Percentiles rank a stretch among this genome's conserved stretches.
phyloP scores from a whole-genome alignment of 2,888 invertebrate species.

The Cataglyphis livida region DNA sequence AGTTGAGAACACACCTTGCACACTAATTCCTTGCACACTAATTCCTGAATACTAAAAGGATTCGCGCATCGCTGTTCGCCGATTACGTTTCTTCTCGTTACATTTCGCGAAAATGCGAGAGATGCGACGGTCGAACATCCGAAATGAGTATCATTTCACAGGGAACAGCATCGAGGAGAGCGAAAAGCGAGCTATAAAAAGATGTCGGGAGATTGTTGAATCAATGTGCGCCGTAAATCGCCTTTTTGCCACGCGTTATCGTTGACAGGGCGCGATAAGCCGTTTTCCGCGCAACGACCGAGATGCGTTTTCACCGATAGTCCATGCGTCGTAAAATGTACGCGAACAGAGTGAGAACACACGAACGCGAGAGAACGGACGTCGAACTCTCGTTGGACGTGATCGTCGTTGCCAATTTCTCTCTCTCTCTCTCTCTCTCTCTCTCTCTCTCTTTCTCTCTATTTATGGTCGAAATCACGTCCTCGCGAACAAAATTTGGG shows the following conservation, averaged over 20 bases:
- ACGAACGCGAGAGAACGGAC: not conserved
- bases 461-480: constrained; percentile 23
- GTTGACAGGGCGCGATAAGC: constrained; percentile 42
- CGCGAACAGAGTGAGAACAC: constrained; percentile 22
- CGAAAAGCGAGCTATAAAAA: not conserved
- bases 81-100: not conserved
- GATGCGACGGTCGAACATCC: not conserved
- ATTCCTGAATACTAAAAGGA: not conserved
- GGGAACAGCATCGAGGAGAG: not conserved
- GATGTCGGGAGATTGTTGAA: constrained; percentile 31
- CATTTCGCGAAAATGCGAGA: constrained; percentile 9
- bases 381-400: constrained; percentile 40
- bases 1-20: not conserved
- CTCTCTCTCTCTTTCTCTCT: not conserved
- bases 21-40: not conserved
- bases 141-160: constrained; percentile 5
- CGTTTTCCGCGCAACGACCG: constrained; percentile 10
- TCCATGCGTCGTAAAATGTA: constrained; percentile 33
- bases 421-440: not conserved
- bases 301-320: constrained; percentile 24
- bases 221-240: constrained; percentile 36
- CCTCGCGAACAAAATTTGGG: constrained; percentile 20
- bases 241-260: constrained; percentile 30
- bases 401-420: constrained; percentile 26
- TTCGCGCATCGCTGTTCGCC: not conserved